phyloP scores from a whole-genome alignment of 2,797 vertebrate species.

The Odontamblyopus lacepedii region DNA sequence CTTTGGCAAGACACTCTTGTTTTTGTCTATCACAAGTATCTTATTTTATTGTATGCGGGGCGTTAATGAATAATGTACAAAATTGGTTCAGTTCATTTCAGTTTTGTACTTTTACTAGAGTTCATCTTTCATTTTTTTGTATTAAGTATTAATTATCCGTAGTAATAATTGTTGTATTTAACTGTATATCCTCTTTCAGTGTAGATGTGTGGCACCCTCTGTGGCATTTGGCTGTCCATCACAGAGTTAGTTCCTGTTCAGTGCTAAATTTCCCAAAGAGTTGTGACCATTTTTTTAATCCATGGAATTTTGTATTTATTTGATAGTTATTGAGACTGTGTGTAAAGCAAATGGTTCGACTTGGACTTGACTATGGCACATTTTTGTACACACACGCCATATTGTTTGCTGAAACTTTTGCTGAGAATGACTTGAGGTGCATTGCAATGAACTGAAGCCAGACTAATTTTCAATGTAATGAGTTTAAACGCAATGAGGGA shows the following conservation, averaged over 20 bases:
- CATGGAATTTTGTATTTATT: not conserved
- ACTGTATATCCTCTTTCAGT: no score
- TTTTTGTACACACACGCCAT: not conserved
- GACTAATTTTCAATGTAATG: slow-evolving; percentile 29
- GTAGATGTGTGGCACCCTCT: no score
- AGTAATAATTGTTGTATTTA: no score
- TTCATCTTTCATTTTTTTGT: no score
- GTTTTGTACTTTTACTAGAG: no score
- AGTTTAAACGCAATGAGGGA: slow-evolving; percentile 15
- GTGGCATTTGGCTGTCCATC: not conserved
- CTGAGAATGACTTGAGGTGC: not conserved
- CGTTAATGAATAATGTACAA: no score
- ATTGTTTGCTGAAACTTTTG: not conserved
- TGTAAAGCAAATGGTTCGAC: not conserved
- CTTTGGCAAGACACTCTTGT: no score
- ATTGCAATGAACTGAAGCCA: slow-evolving; percentile 10
- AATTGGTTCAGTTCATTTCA: no score
- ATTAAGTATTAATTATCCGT: no score
- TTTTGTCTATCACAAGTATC: no score
- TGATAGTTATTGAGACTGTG: not conserved
- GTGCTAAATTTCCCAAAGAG: not conserved
- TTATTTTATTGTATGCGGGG: no score
- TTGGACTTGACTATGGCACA: not conserved
- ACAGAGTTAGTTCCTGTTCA: not conserved
- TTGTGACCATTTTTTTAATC: not conserved